Evolutionary conservation across 2,888 invertebrate genomes (phyloP).

Genomic region (Eilema griseolum): DNA sequence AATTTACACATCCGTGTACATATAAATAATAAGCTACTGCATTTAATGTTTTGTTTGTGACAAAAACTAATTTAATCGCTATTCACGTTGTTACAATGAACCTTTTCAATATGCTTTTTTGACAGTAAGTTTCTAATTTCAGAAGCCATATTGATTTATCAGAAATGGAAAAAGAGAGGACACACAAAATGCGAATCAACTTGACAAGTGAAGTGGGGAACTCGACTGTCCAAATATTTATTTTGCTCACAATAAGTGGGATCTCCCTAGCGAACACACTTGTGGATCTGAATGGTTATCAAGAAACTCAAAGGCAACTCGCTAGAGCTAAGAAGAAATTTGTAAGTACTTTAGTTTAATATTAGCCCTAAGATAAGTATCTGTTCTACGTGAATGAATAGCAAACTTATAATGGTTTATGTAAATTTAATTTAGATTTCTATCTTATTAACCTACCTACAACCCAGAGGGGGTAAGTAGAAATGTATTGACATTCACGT

Average conservation of each 20-base stretch:
- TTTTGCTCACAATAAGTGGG: constrained; percentile 97
- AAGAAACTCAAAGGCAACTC: constrained; percentile 89
- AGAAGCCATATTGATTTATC: constrained; percentile 92
- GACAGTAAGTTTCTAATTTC: constrained; percentile 44
- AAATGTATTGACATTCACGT: background rate
- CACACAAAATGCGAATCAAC: constrained; percentile 93
- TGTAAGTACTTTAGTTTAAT: constrained; percentile 81
- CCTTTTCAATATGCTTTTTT: background rate
- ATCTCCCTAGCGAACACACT: constrained; percentile 94
- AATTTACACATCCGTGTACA: background rate
- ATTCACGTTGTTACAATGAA: background rate
- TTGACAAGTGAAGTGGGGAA: constrained; percentile 92
- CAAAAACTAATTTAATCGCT: background rate
- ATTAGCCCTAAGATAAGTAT: constrained; percentile 3
- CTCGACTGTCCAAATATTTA: constrained; percentile 87
- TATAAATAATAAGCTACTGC: background rate
- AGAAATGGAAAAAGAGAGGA: constrained; percentile 93
- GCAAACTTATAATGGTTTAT: background rate
- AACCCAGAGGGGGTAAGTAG: background rate
- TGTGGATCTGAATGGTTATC: constrained; percentile 93
- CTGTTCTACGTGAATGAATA: background rate
- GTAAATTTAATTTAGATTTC: background rate
- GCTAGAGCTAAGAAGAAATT: constrained; percentile 86
- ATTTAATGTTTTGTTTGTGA: background rate
- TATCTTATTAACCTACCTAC: too few species aligned